Evolutionary conservation across 1,140 invertebrate species (phyloP), one percentile per base, ranked within the genome.

Genomic region (Argopecten irradians): DNA sequence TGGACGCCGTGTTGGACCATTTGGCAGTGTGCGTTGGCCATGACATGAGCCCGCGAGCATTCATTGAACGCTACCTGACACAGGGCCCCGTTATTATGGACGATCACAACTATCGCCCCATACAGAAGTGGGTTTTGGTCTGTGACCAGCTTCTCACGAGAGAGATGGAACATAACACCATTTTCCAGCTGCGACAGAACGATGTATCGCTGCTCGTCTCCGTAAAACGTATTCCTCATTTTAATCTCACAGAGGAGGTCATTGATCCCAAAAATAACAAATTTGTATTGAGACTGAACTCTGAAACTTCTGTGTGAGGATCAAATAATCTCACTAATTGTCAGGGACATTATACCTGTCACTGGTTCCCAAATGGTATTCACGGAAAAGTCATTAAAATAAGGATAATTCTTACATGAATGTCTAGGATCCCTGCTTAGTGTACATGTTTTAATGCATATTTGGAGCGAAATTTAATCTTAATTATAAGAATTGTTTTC

Each of bases 251-350:
- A 0, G 95, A 99, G 95, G 98, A 99, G 96, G 97, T 99, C 0
- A 97, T 99, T 28, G 98, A 99, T 96, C 98, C 98, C 0, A 98
- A 99, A 94, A 98, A 97, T 90, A 99, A 99, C 95, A 98, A 98
- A 93, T 99, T 99, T 97, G 97, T 99, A 43, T 95, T 99, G 84
- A 96, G 98, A 93, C 96, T 99, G 0, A 99, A 99, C 95, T 99
- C 98, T 0, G 99, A 99, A 95, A 99, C 98, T 13, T 99, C 98
- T 82, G 98, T 99, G 94, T 99, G 93, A 94, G 34, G 82, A 46
- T 36, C 32, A 16, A 33, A 83, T 28, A 83, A 34, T 83, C 16
- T 83, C 82, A 83, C 28, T 83, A n/a, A n/a, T n/a, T n/a, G n/a
- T n/a, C n/a, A n/a, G 36, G 36, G 13, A 39, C 36, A 39, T 39